Conservation (phyloP, 1,140 invertebrate genomes). For the Drosophila suzukii region DNA sequence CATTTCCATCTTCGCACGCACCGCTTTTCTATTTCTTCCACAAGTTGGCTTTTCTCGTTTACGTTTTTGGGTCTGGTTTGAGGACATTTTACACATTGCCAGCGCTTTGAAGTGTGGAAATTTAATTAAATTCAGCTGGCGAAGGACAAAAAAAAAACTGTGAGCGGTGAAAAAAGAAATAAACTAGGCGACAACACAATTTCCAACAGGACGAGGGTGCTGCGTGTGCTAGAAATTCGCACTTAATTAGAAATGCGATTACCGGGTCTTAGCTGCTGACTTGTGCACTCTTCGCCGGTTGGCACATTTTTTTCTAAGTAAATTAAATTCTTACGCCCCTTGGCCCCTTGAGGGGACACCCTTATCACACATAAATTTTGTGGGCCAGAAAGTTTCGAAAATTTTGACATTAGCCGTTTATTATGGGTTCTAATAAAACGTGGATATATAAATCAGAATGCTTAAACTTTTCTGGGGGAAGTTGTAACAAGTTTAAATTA, state of each 20-base stretch:
- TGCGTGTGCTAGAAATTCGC: conserved; percentile 60
- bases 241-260: conserved; percentile 82
- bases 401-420: background rate
- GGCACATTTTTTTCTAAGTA: conserved; percentile 64
- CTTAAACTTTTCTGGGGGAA: background rate
- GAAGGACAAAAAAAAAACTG: conserved; percentile 41
- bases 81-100: conserved; percentile 76
- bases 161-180: conserved; percentile 42
- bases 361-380: conserved; percentile 44
- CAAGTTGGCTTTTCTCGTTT: conserved; percentile 59
- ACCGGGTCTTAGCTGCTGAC: conserved; percentile 69
- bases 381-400: conserved; percentile 4
- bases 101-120: conserved; percentile 79
- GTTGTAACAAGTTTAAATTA: too few species aligned
- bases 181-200: conserved; percentile 79
- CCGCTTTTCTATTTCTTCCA: conserved; percentile 42
- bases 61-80: conserved; percentile 37
- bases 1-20: conserved; percentile 3
- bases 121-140: conserved; percentile 81
- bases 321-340: conserved; percentile 62
- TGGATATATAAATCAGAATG: background rate
- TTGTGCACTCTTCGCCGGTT: conserved; percentile 53
- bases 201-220: conserved; percentile 39
- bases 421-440: background rate
- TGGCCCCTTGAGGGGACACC: background rate